Evolutionary conservation across 2,888 invertebrate genomes (phyloP).

Genomic region (Drosophila macrospina): DNA sequence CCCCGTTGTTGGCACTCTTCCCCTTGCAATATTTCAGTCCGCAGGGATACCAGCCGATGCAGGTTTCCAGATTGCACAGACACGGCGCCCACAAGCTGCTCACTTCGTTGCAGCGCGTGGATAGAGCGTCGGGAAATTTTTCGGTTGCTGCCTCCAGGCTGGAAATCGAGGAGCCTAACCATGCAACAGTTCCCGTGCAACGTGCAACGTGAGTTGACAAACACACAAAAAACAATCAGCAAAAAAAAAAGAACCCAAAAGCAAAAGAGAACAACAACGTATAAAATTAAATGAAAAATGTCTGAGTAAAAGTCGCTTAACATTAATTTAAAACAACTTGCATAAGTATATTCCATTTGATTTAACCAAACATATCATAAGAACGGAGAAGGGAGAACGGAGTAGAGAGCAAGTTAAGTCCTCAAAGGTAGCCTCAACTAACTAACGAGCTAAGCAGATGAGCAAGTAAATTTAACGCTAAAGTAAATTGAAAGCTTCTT

Average conservation of each 20-base stretch:
- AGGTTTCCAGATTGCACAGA: slow-evolving; percentile 93
- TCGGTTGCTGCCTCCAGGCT: slow-evolving; percentile 90
- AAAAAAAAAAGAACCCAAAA: slow-evolving; percentile 3
- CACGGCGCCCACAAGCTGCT: slow-evolving; percentile 91
- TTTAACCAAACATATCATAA: slow-evolving; percentile 11
- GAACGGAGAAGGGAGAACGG: neutral
- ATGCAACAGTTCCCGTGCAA: slow-evolving; percentile 1
- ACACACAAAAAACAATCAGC: too few species aligned
- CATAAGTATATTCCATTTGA: slow-evolving; percentile 11
- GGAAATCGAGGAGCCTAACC: slow-evolving; percentile 89
- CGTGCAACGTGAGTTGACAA: slow-evolving; percentile 3
- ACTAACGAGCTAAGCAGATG: neutral
- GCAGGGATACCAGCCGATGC: slow-evolving; percentile 98
- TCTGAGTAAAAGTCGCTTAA: slow-evolving; percentile 19
- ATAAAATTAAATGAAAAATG: neutral
- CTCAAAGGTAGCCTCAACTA: neutral
- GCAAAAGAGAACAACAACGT: neutral
- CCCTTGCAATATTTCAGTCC: slow-evolving; percentile 97
- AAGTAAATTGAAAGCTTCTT: neutral
- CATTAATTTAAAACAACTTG: slow-evolving; percentile 9
- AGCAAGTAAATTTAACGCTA: neutral
- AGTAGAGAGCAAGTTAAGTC: neutral
- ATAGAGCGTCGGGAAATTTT: slow-evolving; percentile 88
- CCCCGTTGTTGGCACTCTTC: slow-evolving; percentile 86
- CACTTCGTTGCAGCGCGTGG: slow-evolving; percentile 88